Conservation (phyloP, 2,113 vertebrate species). For the Reinhardtius hippoglossoides region DNA sequence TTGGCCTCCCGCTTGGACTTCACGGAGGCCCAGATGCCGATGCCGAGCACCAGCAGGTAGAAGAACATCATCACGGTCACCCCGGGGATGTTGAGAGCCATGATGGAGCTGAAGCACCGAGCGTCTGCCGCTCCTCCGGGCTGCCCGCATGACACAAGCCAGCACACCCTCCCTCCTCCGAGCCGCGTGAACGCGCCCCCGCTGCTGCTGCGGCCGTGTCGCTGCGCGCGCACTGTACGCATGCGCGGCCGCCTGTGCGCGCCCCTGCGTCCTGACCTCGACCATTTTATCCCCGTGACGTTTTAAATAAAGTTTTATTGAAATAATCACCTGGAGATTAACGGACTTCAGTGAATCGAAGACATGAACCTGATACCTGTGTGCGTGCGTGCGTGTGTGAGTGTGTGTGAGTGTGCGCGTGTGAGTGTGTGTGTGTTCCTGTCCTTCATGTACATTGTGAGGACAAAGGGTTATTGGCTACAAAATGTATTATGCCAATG, state of each 20-base stretch:
- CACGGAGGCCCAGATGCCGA: constrained; percentile 56
- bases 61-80: constrained; percentile 46
- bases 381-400: neutral
- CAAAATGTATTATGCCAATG: too few relatives aligned
- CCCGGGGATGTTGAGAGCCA: constrained; percentile 53
- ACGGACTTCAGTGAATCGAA: neutral
- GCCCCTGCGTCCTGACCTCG: neutral
- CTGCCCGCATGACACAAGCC: neutral
- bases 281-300: too few relatives aligned
- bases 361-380: neutral
- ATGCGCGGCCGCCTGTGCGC: neutral
- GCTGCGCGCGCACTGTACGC: neutral
- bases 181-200: neutral
- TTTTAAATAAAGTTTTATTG: too few relatives aligned
- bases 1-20: constrained; percentile 32
- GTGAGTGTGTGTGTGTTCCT: too few relatives aligned
- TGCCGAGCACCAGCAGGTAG: constrained; percentile 59
- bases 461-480: neutral
- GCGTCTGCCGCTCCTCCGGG: neutral
- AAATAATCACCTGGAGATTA: too few relatives aligned
- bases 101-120: neutral
- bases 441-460: too few relatives aligned
- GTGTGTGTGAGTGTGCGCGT: too few relatives aligned
- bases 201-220: neutral
- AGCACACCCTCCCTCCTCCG: neutral